phyloP scores from a whole-genome alignment of 1,140 invertebrate genomes.

The Cylas formicarius region DNA sequence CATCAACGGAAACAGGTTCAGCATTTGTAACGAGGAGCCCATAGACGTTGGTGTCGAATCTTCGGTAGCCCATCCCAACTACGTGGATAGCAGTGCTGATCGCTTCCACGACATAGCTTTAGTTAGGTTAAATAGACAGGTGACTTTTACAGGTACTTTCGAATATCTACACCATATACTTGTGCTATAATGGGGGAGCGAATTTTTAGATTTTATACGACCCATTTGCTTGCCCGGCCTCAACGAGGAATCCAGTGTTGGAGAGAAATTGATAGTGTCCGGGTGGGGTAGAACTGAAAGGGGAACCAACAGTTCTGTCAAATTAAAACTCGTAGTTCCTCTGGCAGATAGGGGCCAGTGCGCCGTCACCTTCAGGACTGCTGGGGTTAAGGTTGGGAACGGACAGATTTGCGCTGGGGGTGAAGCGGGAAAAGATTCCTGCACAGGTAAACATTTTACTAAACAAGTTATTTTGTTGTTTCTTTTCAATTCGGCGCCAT shows the following conservation, averaged over 20 bases:
- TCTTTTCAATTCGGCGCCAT: not conserved
- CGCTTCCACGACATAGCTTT: slow-evolving; percentile 36
- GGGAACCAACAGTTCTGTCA: slow-evolving; percentile 38
- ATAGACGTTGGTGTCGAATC: slow-evolving; percentile 33
- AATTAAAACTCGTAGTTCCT: slow-evolving; percentile 42
- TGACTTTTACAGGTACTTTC: slow-evolving; percentile 30
- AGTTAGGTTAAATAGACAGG: slow-evolving; percentile 25
- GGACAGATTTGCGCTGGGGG: slow-evolving; percentile 60
- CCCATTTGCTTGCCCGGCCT: slow-evolving; percentile 60
- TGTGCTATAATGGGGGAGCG: not conserved
- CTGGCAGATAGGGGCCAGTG: slow-evolving; percentile 43
- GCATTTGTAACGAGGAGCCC: slow-evolving; percentile 31
- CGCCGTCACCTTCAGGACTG: slow-evolving; percentile 40
- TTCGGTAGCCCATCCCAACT: slow-evolving; percentile 29
- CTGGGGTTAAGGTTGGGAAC: slow-evolving; percentile 36
- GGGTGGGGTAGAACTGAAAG: slow-evolving; percentile 59
- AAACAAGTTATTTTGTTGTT: slow-evolving; percentile 1
- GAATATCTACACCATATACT: not conserved
- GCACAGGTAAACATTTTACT: slow-evolving; percentile 41
- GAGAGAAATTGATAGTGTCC: slow-evolving; percentile 46
- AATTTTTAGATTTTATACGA: slow-evolving; percentile 45
- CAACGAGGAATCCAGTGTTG: slow-evolving; percentile 29
- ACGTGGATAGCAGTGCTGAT: slow-evolving; percentile 22
- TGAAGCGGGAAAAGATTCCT: slow-evolving; percentile 55
- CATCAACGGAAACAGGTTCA: slow-evolving; percentile 29